Conservation (phyloP, 2,797 vertebrate genomes). For the Helicolenus hilgendorfi region DNA sequence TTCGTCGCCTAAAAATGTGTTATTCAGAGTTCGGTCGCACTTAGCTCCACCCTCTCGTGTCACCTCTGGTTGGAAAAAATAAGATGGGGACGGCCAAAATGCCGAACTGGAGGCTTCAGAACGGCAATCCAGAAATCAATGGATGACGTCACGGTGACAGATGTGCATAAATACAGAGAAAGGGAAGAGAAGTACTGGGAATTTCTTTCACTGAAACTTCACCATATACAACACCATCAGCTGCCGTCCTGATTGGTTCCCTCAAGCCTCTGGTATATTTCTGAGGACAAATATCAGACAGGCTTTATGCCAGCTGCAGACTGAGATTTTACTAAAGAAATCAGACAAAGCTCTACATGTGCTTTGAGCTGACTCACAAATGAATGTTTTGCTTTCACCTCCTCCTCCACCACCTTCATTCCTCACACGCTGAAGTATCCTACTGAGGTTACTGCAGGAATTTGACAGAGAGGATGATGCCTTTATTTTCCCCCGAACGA, state of each 20-base stretch:
- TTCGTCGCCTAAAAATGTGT: too few relatives aligned
- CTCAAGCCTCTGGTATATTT: not conserved
- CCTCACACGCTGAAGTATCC: conserved; percentile 43
- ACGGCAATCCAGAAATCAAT: too few relatives aligned
- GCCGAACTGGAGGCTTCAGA: too few relatives aligned
- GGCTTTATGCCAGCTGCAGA: not conserved
- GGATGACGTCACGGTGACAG: too few relatives aligned
- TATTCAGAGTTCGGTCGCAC: too few relatives aligned
- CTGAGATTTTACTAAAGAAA: conserved; percentile 24
- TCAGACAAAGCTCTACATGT: conserved; percentile 18
- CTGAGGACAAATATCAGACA: not conserved
- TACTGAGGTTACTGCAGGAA: conserved; percentile 69
- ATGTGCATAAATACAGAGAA: not conserved
- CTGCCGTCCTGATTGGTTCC: not conserved
- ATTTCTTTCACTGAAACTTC: not conserved
- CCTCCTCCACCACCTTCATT: conserved; percentile 39
- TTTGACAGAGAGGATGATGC: conserved; percentile 55
- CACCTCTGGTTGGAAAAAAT: too few relatives aligned
- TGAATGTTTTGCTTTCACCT: conserved; percentile 43
- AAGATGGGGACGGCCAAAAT: too few relatives aligned
- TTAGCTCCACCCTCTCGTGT: too few relatives aligned
- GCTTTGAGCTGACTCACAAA: conserved; percentile 55
- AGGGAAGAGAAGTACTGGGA: not conserved
- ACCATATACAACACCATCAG: not conserved
- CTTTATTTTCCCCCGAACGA: conserved; percentile 66